Conservation (phyloP, 2,113 vertebrate genomes). For the Rhagologus leucostigma region DNA sequence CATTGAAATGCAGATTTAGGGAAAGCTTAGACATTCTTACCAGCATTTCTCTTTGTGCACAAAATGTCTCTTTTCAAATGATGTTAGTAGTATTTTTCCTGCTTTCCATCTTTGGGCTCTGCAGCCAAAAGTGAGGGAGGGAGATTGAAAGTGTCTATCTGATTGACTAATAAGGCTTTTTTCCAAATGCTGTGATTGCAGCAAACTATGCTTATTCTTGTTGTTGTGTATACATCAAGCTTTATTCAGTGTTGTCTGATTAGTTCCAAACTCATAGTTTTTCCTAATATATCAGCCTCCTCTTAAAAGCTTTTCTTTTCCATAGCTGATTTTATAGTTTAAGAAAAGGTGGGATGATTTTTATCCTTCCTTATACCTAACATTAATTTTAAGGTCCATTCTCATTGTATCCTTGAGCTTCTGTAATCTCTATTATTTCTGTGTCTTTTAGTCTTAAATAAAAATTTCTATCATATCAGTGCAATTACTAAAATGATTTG, state of each 20-base stretch:
- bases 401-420: not conserved
- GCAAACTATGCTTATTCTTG: not conserved
- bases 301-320: not conserved
- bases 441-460: not conserved
- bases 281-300: not conserved
- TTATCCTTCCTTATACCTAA: not conserved
- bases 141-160: not conserved
- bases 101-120: not conserved
- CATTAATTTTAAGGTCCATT: not conserved
- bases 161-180: not conserved
- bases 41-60: not conserved
- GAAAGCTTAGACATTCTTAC: not conserved
- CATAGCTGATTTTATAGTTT: not conserved
- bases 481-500: not conserved
- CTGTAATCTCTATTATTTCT: not conserved
- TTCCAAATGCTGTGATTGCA: not conserved
- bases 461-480: not conserved
- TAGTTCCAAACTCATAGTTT: not conserved
- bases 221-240: not conserved
- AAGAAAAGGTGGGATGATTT: not conserved
- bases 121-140: not conserved
- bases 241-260: not conserved
- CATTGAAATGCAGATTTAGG: conserved; percentile 20
- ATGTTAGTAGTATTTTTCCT: not conserved
- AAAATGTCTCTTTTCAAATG: not conserved